These are phyloP conservation scores for Dyspetes luteomarginatus DNA, from an alignment of 2,888 invertebrate species.

Conservation along the genomic window DNA sequence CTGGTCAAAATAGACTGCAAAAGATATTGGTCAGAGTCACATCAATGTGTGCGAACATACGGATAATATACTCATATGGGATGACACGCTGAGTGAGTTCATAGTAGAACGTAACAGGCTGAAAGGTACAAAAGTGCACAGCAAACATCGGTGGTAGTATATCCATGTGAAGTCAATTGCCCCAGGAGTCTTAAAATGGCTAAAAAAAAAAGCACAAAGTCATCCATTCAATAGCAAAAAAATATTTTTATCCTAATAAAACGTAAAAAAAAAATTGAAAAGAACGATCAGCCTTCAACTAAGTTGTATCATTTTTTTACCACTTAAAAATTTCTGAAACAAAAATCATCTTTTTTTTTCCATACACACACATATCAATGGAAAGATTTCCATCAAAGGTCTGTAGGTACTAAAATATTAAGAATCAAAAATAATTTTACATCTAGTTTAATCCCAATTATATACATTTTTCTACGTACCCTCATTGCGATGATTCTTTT, in stretches of 20 bases:
- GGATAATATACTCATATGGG: not conserved
- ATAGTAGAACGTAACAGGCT: conserved; percentile 27
- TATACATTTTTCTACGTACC: not conserved
- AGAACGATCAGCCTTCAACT: too few relatives aligned
- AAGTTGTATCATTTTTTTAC: not conserved
- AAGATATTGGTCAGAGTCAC: not conserved
- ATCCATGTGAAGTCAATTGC: conserved; percentile 32
- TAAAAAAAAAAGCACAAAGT: conserved; percentile 21
- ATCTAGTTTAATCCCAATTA: not conserved
- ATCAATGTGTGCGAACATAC: not conserved
- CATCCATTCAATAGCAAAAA: conserved; percentile 21
- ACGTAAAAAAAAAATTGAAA: not conserved
- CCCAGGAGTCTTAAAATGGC: conserved; percentile 38
- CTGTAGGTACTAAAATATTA: not conserved
- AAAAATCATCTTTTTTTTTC: not conserved
- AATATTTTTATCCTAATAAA: not conserved
- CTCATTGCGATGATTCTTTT: not conserved
- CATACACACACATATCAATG: too few relatives aligned
- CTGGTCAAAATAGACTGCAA: not conserved
- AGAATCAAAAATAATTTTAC: not conserved
- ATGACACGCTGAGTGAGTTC: not conserved
- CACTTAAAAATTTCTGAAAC: not conserved
- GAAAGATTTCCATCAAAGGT: too few relatives aligned
- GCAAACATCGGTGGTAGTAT: conserved; percentile 24
- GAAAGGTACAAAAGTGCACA: conserved; percentile 38